Conservation (phyloP, 2,797 vertebrate species). For the Eleutherodactylus coqui region DNA sequence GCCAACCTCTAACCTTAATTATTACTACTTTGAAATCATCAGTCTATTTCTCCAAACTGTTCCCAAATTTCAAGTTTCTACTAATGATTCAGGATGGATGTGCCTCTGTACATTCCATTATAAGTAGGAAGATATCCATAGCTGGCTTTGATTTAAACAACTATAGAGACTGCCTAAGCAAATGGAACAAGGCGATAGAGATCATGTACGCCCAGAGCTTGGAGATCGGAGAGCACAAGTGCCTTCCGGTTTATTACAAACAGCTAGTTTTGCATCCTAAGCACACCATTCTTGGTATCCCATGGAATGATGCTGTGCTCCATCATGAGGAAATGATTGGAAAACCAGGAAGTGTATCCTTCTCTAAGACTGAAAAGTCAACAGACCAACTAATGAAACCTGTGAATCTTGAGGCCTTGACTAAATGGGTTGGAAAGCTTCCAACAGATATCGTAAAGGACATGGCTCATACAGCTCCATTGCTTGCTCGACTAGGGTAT, state of each 20-base stretch:
- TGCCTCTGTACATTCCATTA: conserved; percentile 88
- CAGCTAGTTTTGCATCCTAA: conserved; percentile 85
- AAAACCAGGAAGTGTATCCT: conserved; percentile 82
- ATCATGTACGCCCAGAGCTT: conserved; percentile 84
- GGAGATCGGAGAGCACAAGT: conserved; percentile 78
- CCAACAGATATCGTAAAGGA: conserved; percentile 88
- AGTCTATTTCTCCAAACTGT: conserved; percentile 77
- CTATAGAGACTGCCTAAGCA: conserved; percentile 86
- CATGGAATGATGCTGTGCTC: conserved; percentile 83
- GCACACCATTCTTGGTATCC: conserved; percentile 77
- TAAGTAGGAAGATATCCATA: conserved; percentile 84
- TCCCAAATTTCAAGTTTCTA: conserved; percentile 84
- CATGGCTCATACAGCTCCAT: conserved; percentile 93
- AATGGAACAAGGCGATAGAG: conserved; percentile 87
- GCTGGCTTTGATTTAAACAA: conserved; percentile 85
- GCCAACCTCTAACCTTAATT: too few relatives aligned
- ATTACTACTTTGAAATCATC: conserved; percentile 84
- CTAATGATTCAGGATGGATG: conserved; percentile 87
- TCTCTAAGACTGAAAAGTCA: conserved; percentile 91
- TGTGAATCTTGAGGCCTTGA: conserved; percentile 90
- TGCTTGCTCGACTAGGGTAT: conserved; percentile 91
- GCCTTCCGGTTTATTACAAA: conserved; percentile 85
- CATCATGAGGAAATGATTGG: conserved; percentile 88
- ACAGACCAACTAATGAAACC: conserved; percentile 98
- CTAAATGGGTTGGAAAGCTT: conserved; percentile 94